Conservation (phyloP, 2,888 invertebrate genomes). For the Hypena proboscidalis region DNA sequence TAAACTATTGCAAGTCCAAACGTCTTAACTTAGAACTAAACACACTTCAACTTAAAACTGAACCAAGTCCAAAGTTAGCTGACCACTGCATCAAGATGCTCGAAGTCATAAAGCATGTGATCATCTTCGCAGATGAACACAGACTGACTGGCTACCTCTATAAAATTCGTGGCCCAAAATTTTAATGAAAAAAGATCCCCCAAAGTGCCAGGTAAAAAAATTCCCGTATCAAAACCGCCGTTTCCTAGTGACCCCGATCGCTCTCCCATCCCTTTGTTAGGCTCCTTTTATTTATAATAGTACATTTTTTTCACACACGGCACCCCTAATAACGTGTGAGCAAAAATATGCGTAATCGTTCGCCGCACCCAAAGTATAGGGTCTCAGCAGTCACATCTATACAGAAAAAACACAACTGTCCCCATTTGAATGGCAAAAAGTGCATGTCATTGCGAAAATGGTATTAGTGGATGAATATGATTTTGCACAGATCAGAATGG, state of each 20-base stretch:
- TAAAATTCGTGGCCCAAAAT: slow-evolving; percentile 69
- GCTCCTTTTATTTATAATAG: slow-evolving; percentile 83
- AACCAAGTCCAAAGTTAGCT: slow-evolving; percentile 61
- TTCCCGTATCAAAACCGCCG: slow-evolving; percentile 83
- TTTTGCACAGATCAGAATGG: slow-evolving; percentile 78
- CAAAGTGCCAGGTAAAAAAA: slow-evolving; percentile 81
- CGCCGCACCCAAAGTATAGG: slow-evolving; percentile 57
- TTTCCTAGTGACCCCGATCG: slow-evolving; percentile 86
- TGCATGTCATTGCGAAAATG: slow-evolving; percentile 83
- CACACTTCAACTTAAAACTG: slow-evolving; percentile 44
- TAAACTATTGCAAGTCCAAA: slow-evolving; percentile 39
- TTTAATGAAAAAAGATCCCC: slow-evolving; percentile 77
- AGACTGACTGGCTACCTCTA: slow-evolving; percentile 82
- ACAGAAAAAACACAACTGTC: slow-evolving; percentile 79
- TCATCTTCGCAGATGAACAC: slow-evolving; percentile 84
- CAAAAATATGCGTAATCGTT: slow-evolving; percentile 83
- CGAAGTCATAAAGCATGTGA: slow-evolving; percentile 78
- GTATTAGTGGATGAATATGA: slow-evolving; percentile 83
- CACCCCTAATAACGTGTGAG: slow-evolving; percentile 83
- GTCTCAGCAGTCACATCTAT: slow-evolving; percentile 47
- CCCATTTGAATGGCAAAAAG: slow-evolving; percentile 84
- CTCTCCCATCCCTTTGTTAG: slow-evolving; percentile 82
- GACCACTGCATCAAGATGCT: slow-evolving; percentile 63
- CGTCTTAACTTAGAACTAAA: slow-evolving; percentile 35
- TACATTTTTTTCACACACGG: slow-evolving; percentile 83